A percentile compares a stretch with the other conserved stretches of the same genome.
Conservation (phyloP, 2,113 vertebrate species). For the Geococcyx californianus region DNA sequence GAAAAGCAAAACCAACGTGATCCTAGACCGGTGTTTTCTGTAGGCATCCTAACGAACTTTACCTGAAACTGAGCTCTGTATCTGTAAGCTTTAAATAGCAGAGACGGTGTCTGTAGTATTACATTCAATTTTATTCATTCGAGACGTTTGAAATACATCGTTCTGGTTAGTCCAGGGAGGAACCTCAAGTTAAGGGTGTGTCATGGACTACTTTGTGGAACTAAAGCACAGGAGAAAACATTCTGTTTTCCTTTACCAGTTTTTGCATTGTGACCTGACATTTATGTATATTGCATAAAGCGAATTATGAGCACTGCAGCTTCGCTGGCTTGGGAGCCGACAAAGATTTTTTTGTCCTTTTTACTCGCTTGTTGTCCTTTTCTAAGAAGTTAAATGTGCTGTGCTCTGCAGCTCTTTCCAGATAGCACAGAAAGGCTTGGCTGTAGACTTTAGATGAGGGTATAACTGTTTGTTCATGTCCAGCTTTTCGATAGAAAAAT, state of each 20-base stretch:
- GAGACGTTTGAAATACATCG: background rate
- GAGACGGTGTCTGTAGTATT: background rate
- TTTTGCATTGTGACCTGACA: conserved; percentile 7
- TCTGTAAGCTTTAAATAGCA: background rate
- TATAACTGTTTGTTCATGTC: background rate
- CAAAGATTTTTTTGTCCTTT: background rate
- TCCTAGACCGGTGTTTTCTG: background rate
- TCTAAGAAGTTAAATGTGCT: background rate
- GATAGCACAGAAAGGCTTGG: background rate
- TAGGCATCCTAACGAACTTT: background rate
- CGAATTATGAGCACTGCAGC: background rate
- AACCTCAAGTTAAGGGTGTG: background rate
- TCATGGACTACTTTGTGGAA: background rate
- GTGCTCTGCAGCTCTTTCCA: background rate
- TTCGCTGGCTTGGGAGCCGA: background rate
- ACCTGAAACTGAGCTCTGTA: background rate
- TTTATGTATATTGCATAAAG: conserved; percentile 52
- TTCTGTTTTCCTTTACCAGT: background rate
- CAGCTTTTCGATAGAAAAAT: background rate
- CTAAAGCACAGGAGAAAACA: background rate
- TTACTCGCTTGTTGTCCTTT: conserved; percentile 4
- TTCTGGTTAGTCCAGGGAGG: background rate
- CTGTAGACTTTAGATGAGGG: background rate
- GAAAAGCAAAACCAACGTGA: background rate
- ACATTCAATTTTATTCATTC: background rate